These are phyloP conservation scores for Isaurus tuberculatus DNA, from an alignment of 92 coral and sea anemone species.

Conservation along the genomic window DNA sequence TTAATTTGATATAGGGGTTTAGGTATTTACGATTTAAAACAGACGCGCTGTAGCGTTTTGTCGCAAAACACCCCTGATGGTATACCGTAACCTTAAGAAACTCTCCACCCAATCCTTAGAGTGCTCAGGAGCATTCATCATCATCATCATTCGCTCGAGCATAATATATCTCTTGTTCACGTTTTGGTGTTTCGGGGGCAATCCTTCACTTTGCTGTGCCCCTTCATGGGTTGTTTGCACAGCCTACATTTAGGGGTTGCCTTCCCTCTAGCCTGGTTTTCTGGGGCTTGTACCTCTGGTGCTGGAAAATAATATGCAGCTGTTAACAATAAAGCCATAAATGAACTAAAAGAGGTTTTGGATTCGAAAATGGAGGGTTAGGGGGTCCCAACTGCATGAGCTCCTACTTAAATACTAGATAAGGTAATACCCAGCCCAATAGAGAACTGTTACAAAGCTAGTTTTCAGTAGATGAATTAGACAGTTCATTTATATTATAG, in stretches of 20 bases:
- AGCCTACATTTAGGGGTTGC: neutral
- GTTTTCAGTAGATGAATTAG: neutral
- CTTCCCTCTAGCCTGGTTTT: neutral
- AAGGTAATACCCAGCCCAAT: neutral
- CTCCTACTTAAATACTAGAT: neutral
- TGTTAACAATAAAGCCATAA: neutral
- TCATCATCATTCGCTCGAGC: too few relatives aligned
- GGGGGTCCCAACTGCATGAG: neutral
- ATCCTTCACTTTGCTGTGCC: slow-evolving; percentile 3
- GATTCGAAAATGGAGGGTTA: neutral
- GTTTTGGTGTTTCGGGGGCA: neutral
- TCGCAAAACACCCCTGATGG: too few relatives aligned
- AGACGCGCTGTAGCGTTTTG: too few relatives aligned
- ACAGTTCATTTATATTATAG: neutral
- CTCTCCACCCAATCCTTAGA: too few relatives aligned
- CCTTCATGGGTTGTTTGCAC: slow-evolving; percentile 2
- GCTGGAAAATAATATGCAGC: neutral
- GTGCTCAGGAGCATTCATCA: too few relatives aligned
- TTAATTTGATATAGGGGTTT: too few relatives aligned
- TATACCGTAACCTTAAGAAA: too few relatives aligned
- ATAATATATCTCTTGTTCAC: neutral
- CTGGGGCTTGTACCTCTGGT: neutral
- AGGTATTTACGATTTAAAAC: too few relatives aligned
- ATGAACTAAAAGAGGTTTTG: neutral
- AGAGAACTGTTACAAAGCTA: neutral